Percentiles rank a stretch among this genome's conserved stretches.
Conservation (phyloP, 2,113 vertebrate genomes). For the Varanus komodoensis region DNA sequence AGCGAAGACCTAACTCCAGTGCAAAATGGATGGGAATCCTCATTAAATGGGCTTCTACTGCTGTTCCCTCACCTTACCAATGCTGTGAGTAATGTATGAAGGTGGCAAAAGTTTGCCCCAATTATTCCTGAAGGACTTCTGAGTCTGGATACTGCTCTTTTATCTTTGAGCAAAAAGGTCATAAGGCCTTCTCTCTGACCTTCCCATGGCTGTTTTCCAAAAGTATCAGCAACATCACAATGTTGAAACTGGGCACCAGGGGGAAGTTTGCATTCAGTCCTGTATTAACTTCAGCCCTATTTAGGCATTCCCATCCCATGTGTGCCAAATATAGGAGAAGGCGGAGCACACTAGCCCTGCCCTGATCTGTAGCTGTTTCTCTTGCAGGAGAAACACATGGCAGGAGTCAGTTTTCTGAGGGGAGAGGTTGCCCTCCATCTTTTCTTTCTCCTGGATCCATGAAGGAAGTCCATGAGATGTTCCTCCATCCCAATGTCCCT, state of each 20-base stretch:
- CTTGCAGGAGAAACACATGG: too few species aligned
- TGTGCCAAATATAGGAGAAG: too few species aligned
- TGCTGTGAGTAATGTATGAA: background rate
- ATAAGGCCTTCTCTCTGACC: background rate
- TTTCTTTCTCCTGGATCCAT: too few species aligned
- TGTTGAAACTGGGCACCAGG: constrained; percentile 47
- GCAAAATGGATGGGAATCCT: background rate
- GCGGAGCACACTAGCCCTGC: too few species aligned
- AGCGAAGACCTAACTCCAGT: background rate
- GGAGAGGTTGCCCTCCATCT: too few species aligned
- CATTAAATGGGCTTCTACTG: background rate
- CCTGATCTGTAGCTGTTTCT: too few species aligned
- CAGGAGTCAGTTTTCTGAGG: too few species aligned
- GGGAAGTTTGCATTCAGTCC: constrained; percentile 45
- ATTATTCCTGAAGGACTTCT: background rate
- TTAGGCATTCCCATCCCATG: too few species aligned
- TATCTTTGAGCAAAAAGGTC: background rate
- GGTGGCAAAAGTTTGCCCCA: background rate
- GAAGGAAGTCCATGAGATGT: too few species aligned
- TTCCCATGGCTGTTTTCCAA: constrained; percentile 22
- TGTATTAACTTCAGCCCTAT: constrained; percentile 39
- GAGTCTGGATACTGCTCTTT: background rate
- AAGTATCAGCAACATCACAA: constrained; percentile 29
- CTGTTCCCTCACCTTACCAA: too few species aligned
- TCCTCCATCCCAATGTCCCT: too few species aligned